Evolutionary conservation across 53 echinoderm and acorn worm species (phyloP).

Genomic region (Luidia sarsii): DNA sequence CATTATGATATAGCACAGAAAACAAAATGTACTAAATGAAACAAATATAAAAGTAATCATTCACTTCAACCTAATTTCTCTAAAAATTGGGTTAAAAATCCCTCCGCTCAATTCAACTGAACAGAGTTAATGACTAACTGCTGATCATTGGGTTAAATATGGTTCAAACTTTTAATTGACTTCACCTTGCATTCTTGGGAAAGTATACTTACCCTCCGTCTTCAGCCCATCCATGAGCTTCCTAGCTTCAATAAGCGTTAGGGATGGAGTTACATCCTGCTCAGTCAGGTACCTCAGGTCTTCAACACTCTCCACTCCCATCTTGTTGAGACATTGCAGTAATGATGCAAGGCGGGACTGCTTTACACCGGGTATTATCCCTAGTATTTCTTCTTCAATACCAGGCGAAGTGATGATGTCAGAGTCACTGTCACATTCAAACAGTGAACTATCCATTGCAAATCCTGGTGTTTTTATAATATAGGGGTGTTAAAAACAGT

Average conservation of each 20-base stretch:
- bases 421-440: background rate
- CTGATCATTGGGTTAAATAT: too few relatives aligned
- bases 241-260: background rate
- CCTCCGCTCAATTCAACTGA: too few relatives aligned
- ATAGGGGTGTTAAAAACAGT: background rate
- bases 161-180: too few relatives aligned
- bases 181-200: too few relatives aligned
- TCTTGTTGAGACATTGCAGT: background rate
- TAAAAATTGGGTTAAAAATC: too few relatives aligned
- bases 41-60: too few relatives aligned
- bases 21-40: too few relatives aligned
- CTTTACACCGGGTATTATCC: background rate
- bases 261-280: background rate
- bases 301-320: background rate
- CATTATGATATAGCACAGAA: too few relatives aligned
- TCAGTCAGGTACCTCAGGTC: constrained; percentile 5
- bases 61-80: too few relatives aligned
- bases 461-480: background rate
- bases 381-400: background rate
- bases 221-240: constrained; percentile 13
- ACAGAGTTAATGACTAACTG: too few relatives aligned
- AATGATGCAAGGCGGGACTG: background rate
- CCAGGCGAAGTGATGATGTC: background rate
- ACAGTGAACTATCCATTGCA: background rate
- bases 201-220: background rate